Percentiles rank a stretch among this genome's conserved stretches.
Conservation (phyloP, 2,888 invertebrate species). For the Sabellastarte sp. region DNA sequence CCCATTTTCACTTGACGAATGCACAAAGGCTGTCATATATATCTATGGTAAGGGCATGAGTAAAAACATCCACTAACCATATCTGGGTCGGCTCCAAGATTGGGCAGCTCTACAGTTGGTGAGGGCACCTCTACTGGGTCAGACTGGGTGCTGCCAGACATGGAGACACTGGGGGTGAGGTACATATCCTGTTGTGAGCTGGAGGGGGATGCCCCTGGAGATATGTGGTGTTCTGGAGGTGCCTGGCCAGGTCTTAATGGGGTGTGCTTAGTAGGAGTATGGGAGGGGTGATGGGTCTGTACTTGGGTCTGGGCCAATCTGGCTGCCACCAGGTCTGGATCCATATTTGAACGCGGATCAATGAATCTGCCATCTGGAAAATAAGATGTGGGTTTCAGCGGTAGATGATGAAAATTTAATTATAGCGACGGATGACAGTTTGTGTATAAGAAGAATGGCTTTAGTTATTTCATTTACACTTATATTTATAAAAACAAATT, state of each 20-base stretch:
- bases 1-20: too few relatives aligned
- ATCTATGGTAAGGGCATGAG: not conserved
- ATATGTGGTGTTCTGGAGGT: constrained; percentile 11
- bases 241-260: constrained; percentile 16
- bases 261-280: too few relatives aligned
- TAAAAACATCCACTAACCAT: not conserved
- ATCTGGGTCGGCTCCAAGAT: not conserved
- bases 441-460: too few relatives aligned
- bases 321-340: constrained; percentile 50
- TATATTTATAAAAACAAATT: too few relatives aligned
- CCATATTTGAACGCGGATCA: constrained; percentile 34
- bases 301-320: constrained; percentile 50
- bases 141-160: constrained; percentile 37
- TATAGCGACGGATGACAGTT: too few relatives aligned
- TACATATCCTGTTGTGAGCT: constrained; percentile 51
- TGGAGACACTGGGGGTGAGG: constrained; percentile 49
- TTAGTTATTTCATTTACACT: too few relatives aligned
- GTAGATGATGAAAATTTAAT: too few relatives aligned
- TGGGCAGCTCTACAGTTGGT: not conserved
- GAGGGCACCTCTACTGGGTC: not conserved
- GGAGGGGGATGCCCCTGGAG: constrained; percentile 47
- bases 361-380: not conserved
- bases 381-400: too few relatives aligned
- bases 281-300: not conserved
- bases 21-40: too few relatives aligned